Evolutionary conservation across 2,888 invertebrate species (phyloP).

Genomic region (Tipula confusa): DNA sequence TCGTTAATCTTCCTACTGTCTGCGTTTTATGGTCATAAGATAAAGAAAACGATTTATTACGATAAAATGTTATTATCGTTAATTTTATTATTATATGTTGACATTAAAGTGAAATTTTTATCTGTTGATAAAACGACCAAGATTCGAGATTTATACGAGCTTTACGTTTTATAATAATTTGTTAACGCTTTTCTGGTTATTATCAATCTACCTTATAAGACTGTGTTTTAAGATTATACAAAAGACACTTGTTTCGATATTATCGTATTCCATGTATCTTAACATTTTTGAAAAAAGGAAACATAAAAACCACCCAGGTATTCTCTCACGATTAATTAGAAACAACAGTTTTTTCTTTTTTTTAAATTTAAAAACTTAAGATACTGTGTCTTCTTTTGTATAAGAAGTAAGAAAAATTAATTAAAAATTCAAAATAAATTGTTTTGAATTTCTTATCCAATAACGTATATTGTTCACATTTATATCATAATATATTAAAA

Average conservation of each 20-base stretch:
- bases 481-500: neutral
- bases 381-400: neutral
- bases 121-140: neutral
- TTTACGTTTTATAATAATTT: neutral
- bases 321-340: slow-evolving; percentile 25
- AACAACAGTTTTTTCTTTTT: neutral
- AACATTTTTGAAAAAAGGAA: neutral
- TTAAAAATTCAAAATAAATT: neutral
- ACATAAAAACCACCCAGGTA: neutral
- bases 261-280: neutral
- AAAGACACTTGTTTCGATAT: neutral
- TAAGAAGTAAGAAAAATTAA: neutral
- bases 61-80: slow-evolving; percentile 12
- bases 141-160: neutral
- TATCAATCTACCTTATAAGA: neutral
- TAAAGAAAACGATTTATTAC: neutral
- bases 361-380: neutral
- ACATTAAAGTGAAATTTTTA: neutral
- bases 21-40: neutral
- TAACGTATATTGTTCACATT: neutral
- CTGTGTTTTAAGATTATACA: neutral
- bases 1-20: neutral
- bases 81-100: slow-evolving; percentile 12
- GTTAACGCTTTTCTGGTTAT: neutral
- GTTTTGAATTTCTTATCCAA: neutral